These are phyloP conservation scores for Hylyphantes graminicola DNA, from an alignment of 1,140 invertebrate genomes.

Conservation along the genomic window DNA sequence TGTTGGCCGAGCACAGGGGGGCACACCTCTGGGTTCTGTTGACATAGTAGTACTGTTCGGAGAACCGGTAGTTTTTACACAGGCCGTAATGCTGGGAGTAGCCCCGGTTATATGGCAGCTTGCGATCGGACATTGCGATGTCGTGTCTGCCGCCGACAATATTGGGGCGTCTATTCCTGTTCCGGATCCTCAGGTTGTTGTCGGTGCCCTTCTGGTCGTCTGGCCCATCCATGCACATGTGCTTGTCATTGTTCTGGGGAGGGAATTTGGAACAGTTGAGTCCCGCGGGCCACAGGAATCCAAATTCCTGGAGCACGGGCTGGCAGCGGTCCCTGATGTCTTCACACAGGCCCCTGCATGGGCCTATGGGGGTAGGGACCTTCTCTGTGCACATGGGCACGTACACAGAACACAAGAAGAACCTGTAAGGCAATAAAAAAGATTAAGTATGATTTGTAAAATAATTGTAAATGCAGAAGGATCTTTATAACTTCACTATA, in stretches of 20 bases:
- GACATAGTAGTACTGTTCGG: conserved; percentile 76
- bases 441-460: too few relatives aligned
- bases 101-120: conserved; percentile 12
- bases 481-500: too few relatives aligned
- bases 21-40: conserved; percentile 73
- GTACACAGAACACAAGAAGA: conserved; percentile 92
- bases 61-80: conserved; percentile 70
- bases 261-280: conserved; percentile 92
- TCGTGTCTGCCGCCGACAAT: not conserved
- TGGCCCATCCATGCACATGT: conserved; percentile 95
- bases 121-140: not conserved
- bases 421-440: not conserved
- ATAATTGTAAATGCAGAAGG: conserved; percentile 67
- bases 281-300: conserved; percentile 89
- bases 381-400: conserved; percentile 98
- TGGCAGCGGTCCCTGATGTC: conserved; percentile 85
- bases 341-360: conserved; percentile 89
- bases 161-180: conserved; percentile 30
- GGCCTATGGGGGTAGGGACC: conserved; percentile 90
- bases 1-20: conserved; percentile 66
- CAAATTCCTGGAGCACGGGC: conserved; percentile 88
- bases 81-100: conserved; percentile 67
- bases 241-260: conserved; percentile 85
- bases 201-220: conserved; percentile 63
- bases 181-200: not conserved